phyloP scores from a whole-genome alignment of 1,140 invertebrate genomes.

The Pissodes strobi region DNA sequence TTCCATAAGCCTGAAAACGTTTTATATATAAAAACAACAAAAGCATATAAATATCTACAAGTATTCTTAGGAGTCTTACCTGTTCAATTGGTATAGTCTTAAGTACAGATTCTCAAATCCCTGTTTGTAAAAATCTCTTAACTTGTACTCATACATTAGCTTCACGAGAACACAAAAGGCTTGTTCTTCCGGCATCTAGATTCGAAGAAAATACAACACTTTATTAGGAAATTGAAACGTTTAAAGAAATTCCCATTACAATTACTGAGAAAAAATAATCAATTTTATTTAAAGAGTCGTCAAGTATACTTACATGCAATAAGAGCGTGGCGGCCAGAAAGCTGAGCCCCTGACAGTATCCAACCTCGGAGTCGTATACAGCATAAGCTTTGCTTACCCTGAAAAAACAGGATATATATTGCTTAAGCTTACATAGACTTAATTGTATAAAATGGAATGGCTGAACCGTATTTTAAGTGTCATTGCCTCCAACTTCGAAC shows the following conservation, averaged over 20 bases:
- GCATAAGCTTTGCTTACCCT: constrained; percentile 88
- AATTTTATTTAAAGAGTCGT: not conserved
- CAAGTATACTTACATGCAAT: constrained; percentile 80
- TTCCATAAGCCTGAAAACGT: constrained; percentile 79
- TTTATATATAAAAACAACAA: no score
- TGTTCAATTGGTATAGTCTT: constrained; percentile 92
- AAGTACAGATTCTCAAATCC: constrained; percentile 96
- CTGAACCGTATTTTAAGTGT: no score
- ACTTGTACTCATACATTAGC: constrained; percentile 95
- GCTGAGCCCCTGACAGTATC: constrained; percentile 98
- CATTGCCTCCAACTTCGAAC: no score
- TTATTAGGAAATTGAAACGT: constrained; percentile 1
- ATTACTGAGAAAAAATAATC: no score
- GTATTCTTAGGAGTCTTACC: no score
- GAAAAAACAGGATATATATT: no score
- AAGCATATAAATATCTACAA: no score
- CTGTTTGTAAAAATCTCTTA: constrained; percentile 94
- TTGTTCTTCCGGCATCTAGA: constrained; percentile 99
- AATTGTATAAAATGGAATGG: no score
- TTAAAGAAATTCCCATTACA: no score
- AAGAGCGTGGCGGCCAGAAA: constrained; percentile 94
- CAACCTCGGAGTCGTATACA: constrained; percentile 95
- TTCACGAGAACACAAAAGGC: constrained; percentile 96
- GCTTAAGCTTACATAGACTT: no score
- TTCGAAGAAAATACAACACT: constrained; percentile 35